Conservation (phyloP, 1,140 invertebrate genomes). For the Meloidogyne hapla region DNA sequence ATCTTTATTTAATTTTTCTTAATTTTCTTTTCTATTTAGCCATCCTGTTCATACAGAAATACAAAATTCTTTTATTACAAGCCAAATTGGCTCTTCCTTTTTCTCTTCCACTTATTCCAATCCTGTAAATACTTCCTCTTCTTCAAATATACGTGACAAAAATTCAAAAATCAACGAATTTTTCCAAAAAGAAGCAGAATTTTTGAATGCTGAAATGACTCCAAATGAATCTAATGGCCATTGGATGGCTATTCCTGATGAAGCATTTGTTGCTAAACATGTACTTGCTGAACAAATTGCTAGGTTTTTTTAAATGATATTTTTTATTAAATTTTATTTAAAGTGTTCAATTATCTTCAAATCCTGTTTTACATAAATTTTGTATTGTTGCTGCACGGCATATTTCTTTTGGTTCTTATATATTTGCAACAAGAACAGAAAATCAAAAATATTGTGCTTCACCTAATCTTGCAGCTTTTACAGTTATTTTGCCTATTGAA, state of each 20-base stretch:
- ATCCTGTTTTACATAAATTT: slow-evolving; percentile 40
- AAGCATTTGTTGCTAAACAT: slow-evolving; percentile 38
- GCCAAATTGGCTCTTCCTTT: slow-evolving; percentile 20
- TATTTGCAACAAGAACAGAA: slow-evolving; percentile 17
- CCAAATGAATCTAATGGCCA: background rate
- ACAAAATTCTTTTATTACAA: slow-evolving; percentile 12
- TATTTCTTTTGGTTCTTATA: slow-evolving; percentile 29
- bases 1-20: background rate
- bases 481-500: slow-evolving; percentile 26
- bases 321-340: slow-evolving; percentile 10
- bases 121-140: background rate
- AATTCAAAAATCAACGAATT: slow-evolving; percentile 17
- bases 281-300: slow-evolving; percentile 43
- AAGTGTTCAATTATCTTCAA: slow-evolving; percentile 41
- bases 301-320: slow-evolving; percentile 23
- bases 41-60: background rate
- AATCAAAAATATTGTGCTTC: background rate
- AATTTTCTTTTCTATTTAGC: background rate
- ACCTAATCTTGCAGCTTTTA: slow-evolving; percentile 28
- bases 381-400: slow-evolving; percentile 33
- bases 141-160: background rate
- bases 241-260: slow-evolving; percentile 24
- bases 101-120: slow-evolving; percentile 21
- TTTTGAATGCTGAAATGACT: slow-evolving; percentile 23
- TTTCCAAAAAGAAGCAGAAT: slow-evolving; percentile 29